A percentile compares a stretch with the other conserved stretches of the same genome.
Evolutionary conservation across 2,888 invertebrate species (phyloP).

Genomic region (Pocota personata): DNA sequence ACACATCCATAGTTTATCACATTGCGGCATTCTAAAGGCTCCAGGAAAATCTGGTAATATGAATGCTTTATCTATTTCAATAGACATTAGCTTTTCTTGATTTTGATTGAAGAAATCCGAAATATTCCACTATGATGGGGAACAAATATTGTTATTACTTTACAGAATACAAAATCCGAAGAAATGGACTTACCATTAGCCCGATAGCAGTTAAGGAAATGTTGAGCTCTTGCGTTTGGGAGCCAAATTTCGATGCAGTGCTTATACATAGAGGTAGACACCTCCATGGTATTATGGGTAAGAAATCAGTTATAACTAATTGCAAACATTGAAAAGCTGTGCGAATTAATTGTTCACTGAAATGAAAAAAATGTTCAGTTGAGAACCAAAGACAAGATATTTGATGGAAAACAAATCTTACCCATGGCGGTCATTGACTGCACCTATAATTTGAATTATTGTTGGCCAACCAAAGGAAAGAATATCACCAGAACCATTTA

Average conservation of each 20-base stretch:
- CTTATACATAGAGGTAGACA: constrained; percentile 95
- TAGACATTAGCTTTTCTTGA: constrained; percentile 91
- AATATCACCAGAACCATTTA: constrained; percentile 96
- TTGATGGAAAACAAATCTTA: constrained; percentile 79
- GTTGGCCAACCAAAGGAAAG: constrained; percentile 97
- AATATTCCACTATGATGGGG: constrained; percentile 95
- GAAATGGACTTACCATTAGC: constrained; percentile 88
- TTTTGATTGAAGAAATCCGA: constrained; percentile 99
- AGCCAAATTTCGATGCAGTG: constrained; percentile 97
- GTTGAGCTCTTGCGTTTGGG: constrained; percentile 97
- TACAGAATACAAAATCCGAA: background rate
- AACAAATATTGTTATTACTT: constrained; percentile 5
- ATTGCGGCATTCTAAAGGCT: constrained; percentile 92
- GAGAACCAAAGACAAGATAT: background rate
- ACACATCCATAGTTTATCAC: constrained; percentile 98
- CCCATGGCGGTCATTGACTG: constrained; percentile 96
- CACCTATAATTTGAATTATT: constrained; percentile 97
- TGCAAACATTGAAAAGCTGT: constrained; percentile 98
- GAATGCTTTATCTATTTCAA: constrained; percentile 89
- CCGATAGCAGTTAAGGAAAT: constrained; percentile 98
- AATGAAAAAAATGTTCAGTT: constrained; percentile 62
- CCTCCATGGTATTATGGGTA: constrained; percentile 95
- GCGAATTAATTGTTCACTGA: constrained; percentile 93
- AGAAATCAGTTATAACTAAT: constrained; percentile 96
- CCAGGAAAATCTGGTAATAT: constrained; percentile 93